These are phyloP conservation scores for Lacanobia oleracea DNA, from an alignment of 2,888 invertebrate genomes.

Conservation along the genomic window DNA sequence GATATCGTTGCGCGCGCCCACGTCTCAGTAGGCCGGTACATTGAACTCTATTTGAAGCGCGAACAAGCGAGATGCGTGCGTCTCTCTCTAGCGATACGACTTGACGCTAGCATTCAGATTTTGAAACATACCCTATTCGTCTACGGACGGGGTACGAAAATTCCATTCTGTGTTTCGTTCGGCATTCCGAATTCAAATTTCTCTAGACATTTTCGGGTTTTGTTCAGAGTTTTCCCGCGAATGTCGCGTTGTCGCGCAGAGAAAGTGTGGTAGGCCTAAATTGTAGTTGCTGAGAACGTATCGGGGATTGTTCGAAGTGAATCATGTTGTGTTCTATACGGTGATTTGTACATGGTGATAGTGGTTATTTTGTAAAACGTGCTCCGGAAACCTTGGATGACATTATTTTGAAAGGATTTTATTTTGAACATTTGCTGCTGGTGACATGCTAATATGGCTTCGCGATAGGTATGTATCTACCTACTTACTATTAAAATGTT, in stretches of 20 bases:
- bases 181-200: conserved; percentile 43
- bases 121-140: conserved; percentile 66
- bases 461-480: conserved; percentile 40
- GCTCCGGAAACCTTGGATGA: conserved; percentile 8
- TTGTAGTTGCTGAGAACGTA: conserved; percentile 22
- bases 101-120: conserved; percentile 72
- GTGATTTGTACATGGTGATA: conserved; percentile 32
- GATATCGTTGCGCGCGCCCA: conserved; percentile 84
- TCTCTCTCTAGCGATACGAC: conserved; percentile 77
- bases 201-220: conserved; percentile 26
- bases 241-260: neutral
- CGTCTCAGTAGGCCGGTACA: conserved; percentile 86
- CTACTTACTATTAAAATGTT: neutral
- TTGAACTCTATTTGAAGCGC: conserved; percentile 82
- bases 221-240: conserved; percentile 10
- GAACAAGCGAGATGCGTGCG: conserved; percentile 71
- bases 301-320: conserved; percentile 23
- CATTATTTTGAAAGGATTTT: conserved; percentile 25
- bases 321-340: conserved; percentile 26
- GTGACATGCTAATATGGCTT: conserved; percentile 16
- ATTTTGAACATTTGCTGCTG: conserved; percentile 6
- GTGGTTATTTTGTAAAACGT: conserved; percentile 20
- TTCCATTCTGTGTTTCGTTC: conserved; percentile 58
- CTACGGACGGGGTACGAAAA: conserved; percentile 66
- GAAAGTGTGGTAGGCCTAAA: conserved; percentile 64